A percentile compares a stretch with the other conserved stretches of the same genome.
These are phyloP conservation scores for Dolichopus griseipennis DNA, from an alignment of 2,888 invertebrate species.

Conservation along the genomic window DNA sequence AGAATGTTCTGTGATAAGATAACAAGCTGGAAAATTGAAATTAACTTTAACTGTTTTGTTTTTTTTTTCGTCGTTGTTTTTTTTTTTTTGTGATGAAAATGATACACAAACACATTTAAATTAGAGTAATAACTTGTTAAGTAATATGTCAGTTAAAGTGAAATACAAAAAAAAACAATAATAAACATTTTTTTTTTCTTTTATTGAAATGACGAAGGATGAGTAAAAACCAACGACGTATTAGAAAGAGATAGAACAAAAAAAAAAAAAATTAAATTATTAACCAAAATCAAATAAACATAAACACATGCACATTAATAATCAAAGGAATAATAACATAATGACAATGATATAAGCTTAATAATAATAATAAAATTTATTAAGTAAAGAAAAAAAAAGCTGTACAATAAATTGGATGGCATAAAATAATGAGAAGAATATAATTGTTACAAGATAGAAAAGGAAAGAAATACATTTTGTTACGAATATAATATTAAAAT, in stretches of 20 bases:
- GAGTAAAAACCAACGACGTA: no score
- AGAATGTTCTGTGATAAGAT: constrained; percentile 2
- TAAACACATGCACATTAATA: no score
- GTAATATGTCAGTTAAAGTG: not conserved
- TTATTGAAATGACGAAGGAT: no score
- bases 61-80: not conserved
- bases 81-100: not conserved
- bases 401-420: no score
- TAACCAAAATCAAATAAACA: no score
- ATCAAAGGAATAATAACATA: not conserved
- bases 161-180: not conserved
- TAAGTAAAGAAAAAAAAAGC: no score
- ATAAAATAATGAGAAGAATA: not conserved
- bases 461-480: not conserved
- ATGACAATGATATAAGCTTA: not conserved
- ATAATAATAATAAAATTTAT: no score
- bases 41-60: not conserved
- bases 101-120: not conserved
- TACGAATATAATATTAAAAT: not conserved
- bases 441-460: not conserved
- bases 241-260: no score
- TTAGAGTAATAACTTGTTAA: not conserved
- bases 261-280: no score
- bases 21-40: constrained; percentile 11
- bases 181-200: no score